Percentiles rank a stretch among this genome's conserved stretches.
phyloP scores from a whole-genome alignment of 2,113 vertebrate genomes.

The Hippopotamus amphibius region DNA sequence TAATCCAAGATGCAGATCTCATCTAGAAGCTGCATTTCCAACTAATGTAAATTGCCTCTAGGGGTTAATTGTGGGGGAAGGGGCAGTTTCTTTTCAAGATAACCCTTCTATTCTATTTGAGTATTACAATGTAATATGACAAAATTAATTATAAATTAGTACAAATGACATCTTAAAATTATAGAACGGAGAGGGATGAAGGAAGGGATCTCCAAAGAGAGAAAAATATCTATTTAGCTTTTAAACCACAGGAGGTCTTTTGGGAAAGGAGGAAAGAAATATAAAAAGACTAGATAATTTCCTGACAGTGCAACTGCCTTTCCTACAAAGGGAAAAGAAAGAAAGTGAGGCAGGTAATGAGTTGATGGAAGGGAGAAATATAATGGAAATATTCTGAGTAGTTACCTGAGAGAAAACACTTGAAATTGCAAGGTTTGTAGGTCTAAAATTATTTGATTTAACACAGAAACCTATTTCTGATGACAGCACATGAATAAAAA shows the following conservation, averaged over 20 bases:
- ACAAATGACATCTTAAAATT: background rate
- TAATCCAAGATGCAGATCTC: background rate
- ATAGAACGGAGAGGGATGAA: background rate
- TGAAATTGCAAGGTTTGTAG: background rate
- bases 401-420: background rate
- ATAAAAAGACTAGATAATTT: background rate
- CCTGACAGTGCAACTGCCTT: background rate
- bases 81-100: background rate
- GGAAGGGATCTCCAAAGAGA: background rate
- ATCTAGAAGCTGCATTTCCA: background rate
- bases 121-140: background rate
- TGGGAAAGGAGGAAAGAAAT: slow-evolving; percentile 11
- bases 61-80: background rate
- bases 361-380: background rate
- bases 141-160: slow-evolving; percentile 25
- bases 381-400: background rate
- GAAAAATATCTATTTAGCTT: background rate
- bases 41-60: background rate
- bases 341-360: background rate
- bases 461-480: slow-evolving; percentile 16
- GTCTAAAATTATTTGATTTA: slow-evolving; percentile 27
- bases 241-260: background rate
- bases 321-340: background rate
- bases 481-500: slow-evolving; percentile 21
- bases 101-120: background rate